Conservation (phyloP, 2,797 vertebrate species). For the Hydrophis major region DNA sequence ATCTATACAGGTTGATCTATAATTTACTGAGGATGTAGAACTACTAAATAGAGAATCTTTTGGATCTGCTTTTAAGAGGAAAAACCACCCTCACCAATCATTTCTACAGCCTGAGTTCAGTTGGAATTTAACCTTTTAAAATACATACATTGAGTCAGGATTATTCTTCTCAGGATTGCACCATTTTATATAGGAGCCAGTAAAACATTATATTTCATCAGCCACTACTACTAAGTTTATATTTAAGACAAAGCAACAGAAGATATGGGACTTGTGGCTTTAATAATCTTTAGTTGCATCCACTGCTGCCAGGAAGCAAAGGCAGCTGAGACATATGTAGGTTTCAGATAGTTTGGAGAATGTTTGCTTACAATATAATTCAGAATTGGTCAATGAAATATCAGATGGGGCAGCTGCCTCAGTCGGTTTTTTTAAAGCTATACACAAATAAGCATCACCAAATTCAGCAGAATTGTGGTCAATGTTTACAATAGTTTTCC, state of each 20-base stretch:
- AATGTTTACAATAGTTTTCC: neutral
- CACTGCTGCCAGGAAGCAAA: neutral
- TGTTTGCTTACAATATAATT: neutral
- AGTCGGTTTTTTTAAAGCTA: neutral
- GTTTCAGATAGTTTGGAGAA: neutral
- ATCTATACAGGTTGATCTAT: constrained; percentile 51
- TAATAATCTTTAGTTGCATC: neutral
- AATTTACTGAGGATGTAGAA: constrained; percentile 28
- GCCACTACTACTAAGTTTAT: neutral
- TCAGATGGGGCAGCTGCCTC: neutral
- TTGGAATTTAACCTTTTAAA: neutral
- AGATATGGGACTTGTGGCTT: neutral
- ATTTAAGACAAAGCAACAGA: neutral
- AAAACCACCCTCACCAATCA: neutral
- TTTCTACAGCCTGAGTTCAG: neutral
- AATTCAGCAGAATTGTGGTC: neutral
- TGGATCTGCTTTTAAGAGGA: neutral
- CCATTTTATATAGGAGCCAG: constrained; percentile 20
- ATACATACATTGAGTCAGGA: neutral
- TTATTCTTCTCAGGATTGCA: constrained; percentile 16
- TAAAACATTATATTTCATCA: neutral
- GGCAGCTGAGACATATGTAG: neutral
- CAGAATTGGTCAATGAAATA: neutral
- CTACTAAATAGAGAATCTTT: constrained; percentile 37
- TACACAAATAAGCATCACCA: neutral